A percentile compares a stretch with the other conserved stretches of the same genome.
Conservation (phyloP, 2,797 vertebrate genomes). For the Calcarius lapponicus region DNA sequence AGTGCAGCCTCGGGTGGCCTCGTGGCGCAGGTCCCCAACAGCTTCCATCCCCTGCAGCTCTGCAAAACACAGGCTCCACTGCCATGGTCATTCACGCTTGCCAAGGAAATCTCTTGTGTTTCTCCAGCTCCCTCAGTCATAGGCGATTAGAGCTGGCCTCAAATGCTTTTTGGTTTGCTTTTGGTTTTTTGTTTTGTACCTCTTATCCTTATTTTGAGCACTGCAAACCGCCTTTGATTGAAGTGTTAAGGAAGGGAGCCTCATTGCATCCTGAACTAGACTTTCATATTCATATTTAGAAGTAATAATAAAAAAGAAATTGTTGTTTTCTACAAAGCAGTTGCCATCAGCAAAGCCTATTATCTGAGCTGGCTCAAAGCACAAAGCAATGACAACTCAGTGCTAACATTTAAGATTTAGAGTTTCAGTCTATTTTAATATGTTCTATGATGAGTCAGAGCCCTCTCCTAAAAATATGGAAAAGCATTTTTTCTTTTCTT, state of each 20-base stretch:
- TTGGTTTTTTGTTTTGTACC: background rate
- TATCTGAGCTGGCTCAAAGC: background rate
- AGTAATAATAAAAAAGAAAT: background rate
- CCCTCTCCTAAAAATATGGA: background rate
- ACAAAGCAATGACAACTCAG: background rate
- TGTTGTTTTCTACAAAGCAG: background rate
- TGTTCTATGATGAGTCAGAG: background rate
- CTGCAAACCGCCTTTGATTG: background rate
- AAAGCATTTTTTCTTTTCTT: background rate
- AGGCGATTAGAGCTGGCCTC: background rate
- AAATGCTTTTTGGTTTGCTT: background rate
- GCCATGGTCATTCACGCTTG: background rate
- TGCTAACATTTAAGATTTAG: background rate
- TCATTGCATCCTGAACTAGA: background rate
- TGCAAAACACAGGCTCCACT: background rate
- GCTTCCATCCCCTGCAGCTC: background rate
- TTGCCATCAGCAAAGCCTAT: background rate
- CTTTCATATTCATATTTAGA: background rate
- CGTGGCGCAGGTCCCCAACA: fast-evolving
- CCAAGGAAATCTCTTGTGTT: background rate
- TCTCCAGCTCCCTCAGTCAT: background rate
- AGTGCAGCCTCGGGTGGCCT: fast-evolving
- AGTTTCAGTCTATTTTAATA: background rate
- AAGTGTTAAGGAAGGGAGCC: background rate
- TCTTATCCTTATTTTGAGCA: background rate